These are phyloP conservation scores for Colletes gigas DNA, from an alignment of 1,140 invertebrate species.

Conservation along the genomic window DNA sequence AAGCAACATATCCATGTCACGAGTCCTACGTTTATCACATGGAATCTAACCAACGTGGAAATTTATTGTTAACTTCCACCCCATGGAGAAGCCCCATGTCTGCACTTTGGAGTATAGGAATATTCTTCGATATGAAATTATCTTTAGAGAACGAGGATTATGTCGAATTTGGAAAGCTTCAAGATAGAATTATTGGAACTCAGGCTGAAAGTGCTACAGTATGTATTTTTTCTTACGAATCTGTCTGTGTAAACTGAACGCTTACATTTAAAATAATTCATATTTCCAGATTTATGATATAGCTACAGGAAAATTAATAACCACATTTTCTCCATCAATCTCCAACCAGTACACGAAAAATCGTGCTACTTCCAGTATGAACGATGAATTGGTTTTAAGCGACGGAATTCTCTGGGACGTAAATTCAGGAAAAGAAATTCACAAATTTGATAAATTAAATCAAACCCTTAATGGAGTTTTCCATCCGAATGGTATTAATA, in stretches of 20 bases:
- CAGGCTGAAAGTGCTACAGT: constrained; percentile 88
- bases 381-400: constrained; percentile 93
- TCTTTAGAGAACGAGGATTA: constrained; percentile 92
- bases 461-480: constrained; percentile 97
- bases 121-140: constrained; percentile 87
- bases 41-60: constrained; percentile 87
- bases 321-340: constrained; percentile 88
- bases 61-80: constrained; percentile 92
- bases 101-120: constrained; percentile 91
- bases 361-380: constrained; percentile 95
- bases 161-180: constrained; percentile 95
- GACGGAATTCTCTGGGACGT: constrained; percentile 99
- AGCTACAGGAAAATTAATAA: constrained; percentile 88
- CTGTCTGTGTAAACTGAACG: neutral
- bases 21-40: constrained; percentile 92
- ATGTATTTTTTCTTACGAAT: constrained; percentile 53
- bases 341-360: constrained; percentile 97
- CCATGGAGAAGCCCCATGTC: constrained; percentile 92
- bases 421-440: constrained; percentile 91
- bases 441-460: constrained; percentile 99
- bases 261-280: neutral
- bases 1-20: constrained; percentile 90
- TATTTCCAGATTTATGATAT: constrained; percentile 92
- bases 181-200: constrained; percentile 93
- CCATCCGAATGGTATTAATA: constrained; percentile 92